Evolutionary conservation across 2,113 vertebrate genomes (phyloP).

Genomic region (Chaenogobius annularis): DNA sequence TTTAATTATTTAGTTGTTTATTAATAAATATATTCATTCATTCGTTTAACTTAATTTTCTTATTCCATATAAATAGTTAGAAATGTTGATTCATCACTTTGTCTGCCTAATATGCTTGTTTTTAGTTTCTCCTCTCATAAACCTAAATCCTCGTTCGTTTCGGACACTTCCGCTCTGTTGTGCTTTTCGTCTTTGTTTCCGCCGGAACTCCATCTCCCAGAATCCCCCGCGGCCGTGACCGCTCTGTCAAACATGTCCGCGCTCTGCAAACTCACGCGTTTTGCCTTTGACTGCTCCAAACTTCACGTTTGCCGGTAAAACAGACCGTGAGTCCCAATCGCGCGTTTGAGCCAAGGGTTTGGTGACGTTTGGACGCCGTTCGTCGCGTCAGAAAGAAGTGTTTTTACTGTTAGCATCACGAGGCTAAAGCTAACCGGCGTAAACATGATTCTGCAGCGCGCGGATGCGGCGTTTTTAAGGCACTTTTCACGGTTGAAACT

Average conservation of each 20-base stretch:
- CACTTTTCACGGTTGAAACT: slow-evolving; percentile 55
- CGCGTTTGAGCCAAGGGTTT: not conserved
- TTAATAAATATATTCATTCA: no score
- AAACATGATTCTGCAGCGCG: slow-evolving; percentile 42
- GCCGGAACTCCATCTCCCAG: slow-evolving; percentile 60
- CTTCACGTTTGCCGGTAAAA: not conserved
- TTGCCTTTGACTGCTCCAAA: not conserved
- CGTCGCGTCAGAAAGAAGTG: not conserved
- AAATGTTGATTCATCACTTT: no score
- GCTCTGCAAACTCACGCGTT: slow-evolving; percentile 20
- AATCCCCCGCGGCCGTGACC: slow-evolving; percentile 28
- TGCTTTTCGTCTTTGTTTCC: not conserved
- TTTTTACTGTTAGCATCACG: not conserved
- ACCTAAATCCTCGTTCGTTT: no score
- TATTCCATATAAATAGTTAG: no score
- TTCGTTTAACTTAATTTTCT: no score
- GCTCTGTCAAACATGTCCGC: slow-evolving; percentile 70
- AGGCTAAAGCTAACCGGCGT: not conserved
- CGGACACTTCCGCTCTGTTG: rapidly evolving
- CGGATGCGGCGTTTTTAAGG: slow-evolving; percentile 30
- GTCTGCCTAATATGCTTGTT: no score
- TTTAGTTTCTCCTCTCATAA: no score
- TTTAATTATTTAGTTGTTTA: no score
- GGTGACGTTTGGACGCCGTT: not conserved
- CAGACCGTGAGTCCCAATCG: no score